Base-by-base conservation (phyloP, 2,797 vertebrate species). In the Dendrocincla fuliginosa region DNA sequence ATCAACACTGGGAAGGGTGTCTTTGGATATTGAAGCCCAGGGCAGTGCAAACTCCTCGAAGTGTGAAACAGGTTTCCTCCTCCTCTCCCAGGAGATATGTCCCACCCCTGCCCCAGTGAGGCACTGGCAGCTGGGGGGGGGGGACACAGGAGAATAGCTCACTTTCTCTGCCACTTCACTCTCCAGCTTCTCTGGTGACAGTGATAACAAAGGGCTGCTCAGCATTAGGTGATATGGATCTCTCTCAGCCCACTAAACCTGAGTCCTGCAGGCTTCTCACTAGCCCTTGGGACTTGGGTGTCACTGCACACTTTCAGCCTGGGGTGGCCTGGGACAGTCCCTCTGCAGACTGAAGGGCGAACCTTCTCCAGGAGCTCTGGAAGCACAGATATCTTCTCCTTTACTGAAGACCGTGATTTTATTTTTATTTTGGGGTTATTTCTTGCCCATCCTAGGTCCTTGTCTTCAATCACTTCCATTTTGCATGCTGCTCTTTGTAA, bases 151-250 rank as follows among this genome's bases (percentile, higher is more conserved):
- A 63, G 49, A 78, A 9, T 53, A 70, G 76, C 74, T 96, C 93
- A 91, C 93, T 94, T 94, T 92, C 90, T 84, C 81, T 55, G 24
- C 69, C 23, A 5, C 73, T 93, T 91, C 92, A 59, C 37, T 93
- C 76, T 86, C 59, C 4, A 4, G 79, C 85, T 84, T 97, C 95
- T 97, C 85, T 93, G 89, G 76, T 96, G 92, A 96, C 95, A 93
- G 50, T 1, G 52, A 37, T 85, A 96, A 96, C 92, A 97, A 95
- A 94, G 74, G 79, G 76, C 67, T 87, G 57, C 87, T 94, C 23
- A 2, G 84, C 79, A 22, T 89, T 83, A 53, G 82, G 84, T 89
- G 93, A 96, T 93, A 91, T 0, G 9, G 92, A 96, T 96, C 91
- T 93, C 89, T 86, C 47, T 71, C 76, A 74, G 64, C 65, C 64